A percentile compares a stretch with the other conserved stretches of the same genome.
Evolutionary conservation across 2,797 vertebrate species (phyloP).

Genomic region (Moxostoma hubbsi): DNA sequence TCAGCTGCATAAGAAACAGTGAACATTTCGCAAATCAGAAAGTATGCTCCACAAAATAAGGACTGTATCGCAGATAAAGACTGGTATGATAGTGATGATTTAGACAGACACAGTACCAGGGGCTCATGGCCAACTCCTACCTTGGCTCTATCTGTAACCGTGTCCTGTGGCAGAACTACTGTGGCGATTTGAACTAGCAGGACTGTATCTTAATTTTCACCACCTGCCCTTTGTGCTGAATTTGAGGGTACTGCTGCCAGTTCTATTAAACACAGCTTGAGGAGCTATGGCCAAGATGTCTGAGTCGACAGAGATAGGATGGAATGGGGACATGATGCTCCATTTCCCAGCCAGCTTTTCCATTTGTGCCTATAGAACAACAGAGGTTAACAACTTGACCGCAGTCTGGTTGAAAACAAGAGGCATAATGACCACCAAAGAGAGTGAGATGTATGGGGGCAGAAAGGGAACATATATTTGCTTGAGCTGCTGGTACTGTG

Average conservation of each 20-base stretch:
- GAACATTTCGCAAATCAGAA: no score
- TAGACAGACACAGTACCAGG: constrained; percentile 42
- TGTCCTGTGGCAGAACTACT: constrained; percentile 73
- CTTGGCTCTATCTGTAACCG: constrained; percentile 74
- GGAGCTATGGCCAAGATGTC: constrained; percentile 74
- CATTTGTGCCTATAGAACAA: constrained; percentile 16
- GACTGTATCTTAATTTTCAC: constrained; percentile 82
- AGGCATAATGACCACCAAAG: constrained; percentile 25
- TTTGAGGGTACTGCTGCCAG: constrained; percentile 72
- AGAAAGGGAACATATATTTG: background rate
- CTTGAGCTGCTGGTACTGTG: constrained; percentile 35
- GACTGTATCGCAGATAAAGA: constrained; percentile 53
- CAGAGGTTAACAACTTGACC: constrained; percentile 39
- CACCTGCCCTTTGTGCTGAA: constrained; percentile 77
- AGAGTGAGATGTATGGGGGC: constrained; percentile 33
- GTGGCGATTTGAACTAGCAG: constrained; percentile 72
- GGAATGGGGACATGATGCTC: constrained; percentile 68
- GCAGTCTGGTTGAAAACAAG: constrained; percentile 33
- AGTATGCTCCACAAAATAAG: constrained; percentile 17
- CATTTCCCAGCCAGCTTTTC: constrained; percentile 35
- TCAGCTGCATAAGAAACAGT: no score
- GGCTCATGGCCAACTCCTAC: constrained; percentile 71
- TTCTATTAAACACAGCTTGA: constrained; percentile 86
- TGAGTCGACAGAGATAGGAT: constrained; percentile 71
- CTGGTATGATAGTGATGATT: constrained; percentile 53